Base-by-base conservation (phyloP, 2,797 vertebrate species). In the Forpus xanthops region DNA sequence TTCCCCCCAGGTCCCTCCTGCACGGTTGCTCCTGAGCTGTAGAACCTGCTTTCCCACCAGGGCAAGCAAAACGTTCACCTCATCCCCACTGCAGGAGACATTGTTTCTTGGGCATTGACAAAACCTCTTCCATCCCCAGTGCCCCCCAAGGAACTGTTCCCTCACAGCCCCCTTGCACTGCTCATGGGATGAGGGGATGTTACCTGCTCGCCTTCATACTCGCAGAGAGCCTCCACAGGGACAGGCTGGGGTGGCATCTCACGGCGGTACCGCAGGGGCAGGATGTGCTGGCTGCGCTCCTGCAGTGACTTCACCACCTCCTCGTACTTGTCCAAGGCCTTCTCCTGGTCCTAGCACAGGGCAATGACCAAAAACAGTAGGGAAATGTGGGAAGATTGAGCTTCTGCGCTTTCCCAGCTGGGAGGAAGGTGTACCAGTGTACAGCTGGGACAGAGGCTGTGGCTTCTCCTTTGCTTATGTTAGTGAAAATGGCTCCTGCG, bases 191-290 rank as follows among this genome's bases (percentile, higher is more conserved):
- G 6, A 8, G n/a, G 24, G 8, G 25, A 8, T 5, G 33, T 67
- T 97, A 99, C 99, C 97, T 99, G 98, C 2, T 99, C 98, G 2
- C 98, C 89, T 73, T 99, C 99, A 1, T 98, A 99, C 94, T 99
- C 99, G 39, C 99, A 99, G 33, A 99, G 98, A 0, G 99, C 99
- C 96, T 99, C 99, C 53, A 99, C 93, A 0, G 99, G 98, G n/a
- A 99, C 79, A 61, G 98, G 97, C 95, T 99, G 99, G 53, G 97
- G 97, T 0, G 98, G 98, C 0, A 89, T 93, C 81, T 99, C 97
- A 3, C 98, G 97, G 61, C 99, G 98, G 93, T 97, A 98, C 74
- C 98, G 98, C 84, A 99, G 98, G 1, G 99, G 99, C 56, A 98
- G 92, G 30, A 99, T 97, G 90, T 99, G 99, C 90, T 98, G 97